phyloP scores from a whole-genome alignment of 2,888 invertebrate species.

The Drosophila differens region DNA sequence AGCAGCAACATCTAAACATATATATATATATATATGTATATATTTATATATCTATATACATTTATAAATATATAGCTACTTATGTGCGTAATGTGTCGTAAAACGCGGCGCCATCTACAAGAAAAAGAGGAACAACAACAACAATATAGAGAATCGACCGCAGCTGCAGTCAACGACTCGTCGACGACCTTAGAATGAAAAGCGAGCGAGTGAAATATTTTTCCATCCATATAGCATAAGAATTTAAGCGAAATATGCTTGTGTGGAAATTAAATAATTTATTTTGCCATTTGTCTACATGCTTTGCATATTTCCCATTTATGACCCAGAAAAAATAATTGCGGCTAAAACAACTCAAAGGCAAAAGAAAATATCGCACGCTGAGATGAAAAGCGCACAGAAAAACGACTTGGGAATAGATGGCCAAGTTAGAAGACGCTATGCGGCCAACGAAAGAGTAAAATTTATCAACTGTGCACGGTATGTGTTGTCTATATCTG shows the following conservation, averaged over 20 bases:
- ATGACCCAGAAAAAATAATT: conserved; percentile 71
- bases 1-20: conserved; percentile 2
- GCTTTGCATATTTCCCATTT: conserved; percentile 67
- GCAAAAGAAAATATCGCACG: conserved; percentile 20
- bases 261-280: conserved; percentile 71
- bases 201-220: conserved; percentile 29
- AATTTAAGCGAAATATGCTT: conserved; percentile 56
- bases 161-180: conserved; percentile 64
- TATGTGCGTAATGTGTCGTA: conserved; percentile 57
- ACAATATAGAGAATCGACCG: conserved; percentile 35
- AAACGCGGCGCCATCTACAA: conserved; percentile 66
- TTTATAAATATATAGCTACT: conserved; percentile 28
- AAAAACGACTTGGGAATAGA: conserved; percentile 63
- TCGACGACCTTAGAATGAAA: conserved; percentile 52
- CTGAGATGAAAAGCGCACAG: conserved; percentile 61
- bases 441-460: conserved; percentile 35
- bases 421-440: conserved; percentile 46
- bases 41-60: conserved; percentile 21
- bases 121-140: conserved; percentile 38
- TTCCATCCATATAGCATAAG: conserved; percentile 54
- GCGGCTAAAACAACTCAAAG: conserved; percentile 36
- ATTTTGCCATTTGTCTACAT: conserved; percentile 75
- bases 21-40: not conserved
- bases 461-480: conserved; percentile 20
- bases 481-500: not conserved